Conservation (phyloP, 2,797 vertebrate species). For the Danio jaintianensis region DNA sequence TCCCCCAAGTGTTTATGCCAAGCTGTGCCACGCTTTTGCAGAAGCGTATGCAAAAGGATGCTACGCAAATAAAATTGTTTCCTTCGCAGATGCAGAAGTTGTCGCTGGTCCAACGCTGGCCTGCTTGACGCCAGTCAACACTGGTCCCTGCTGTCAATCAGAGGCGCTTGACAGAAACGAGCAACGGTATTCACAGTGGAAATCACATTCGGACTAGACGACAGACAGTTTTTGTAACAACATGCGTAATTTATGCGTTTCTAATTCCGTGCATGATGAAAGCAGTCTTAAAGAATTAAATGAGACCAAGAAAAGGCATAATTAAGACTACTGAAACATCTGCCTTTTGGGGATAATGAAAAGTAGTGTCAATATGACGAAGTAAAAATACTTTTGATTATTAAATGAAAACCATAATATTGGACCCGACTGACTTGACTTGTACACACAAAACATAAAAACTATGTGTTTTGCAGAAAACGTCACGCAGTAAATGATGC, state of each 20-base stretch:
- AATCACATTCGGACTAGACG: conserved; percentile 4
- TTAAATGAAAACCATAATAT: background rate
- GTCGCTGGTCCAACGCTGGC: conserved; percentile 58
- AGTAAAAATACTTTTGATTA: background rate
- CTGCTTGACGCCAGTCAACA: conserved; percentile 59
- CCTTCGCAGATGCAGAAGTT: conserved; percentile 72
- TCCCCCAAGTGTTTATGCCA: conserved; percentile 76
- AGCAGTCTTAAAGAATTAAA: background rate
- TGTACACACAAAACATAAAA: background rate
- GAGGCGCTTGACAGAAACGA: background rate
- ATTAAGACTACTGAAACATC: background rate
- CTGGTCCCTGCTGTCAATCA: conserved; percentile 53
- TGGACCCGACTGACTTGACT: background rate
- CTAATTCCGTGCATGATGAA: background rate
- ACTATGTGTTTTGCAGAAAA: background rate
- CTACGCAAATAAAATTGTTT: conserved; percentile 77
- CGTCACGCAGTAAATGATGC: background rate
- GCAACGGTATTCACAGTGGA: background rate
- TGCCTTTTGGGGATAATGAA: background rate
- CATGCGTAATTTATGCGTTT: conserved; percentile 32
- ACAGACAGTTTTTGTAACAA: conserved; percentile 61
- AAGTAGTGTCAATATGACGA: background rate
- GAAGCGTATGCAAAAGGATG: conserved; percentile 70
- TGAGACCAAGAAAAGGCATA: background rate
- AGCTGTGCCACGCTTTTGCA: conserved; percentile 70